Conservation (phyloP, 2,888 invertebrate genomes). For the Oegoconia quadripuncta region DNA sequence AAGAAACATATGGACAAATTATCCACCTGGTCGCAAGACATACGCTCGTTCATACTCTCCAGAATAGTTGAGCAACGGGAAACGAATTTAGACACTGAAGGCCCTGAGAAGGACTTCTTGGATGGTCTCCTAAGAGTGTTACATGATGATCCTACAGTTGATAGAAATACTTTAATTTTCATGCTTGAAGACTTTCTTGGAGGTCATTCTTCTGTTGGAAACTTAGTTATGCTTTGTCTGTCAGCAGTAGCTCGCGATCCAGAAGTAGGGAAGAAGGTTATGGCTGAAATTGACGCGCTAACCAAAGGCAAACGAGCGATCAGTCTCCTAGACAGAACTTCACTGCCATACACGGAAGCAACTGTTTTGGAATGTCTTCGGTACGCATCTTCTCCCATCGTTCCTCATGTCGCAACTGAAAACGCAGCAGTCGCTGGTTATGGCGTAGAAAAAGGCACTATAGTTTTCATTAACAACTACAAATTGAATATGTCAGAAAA, state of each 20-base stretch:
- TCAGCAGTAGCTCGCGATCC: slow-evolving; percentile 84
- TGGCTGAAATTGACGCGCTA: slow-evolving; percentile 82
- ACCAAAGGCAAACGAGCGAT: slow-evolving; percentile 79
- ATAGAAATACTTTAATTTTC: slow-evolving; percentile 88
- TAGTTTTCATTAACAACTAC: slow-evolving; percentile 91
- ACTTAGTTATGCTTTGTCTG: slow-evolving; percentile 87
- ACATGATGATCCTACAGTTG: slow-evolving; percentile 82
- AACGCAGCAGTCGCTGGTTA: slow-evolving; percentile 86
- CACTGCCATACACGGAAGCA: slow-evolving; percentile 89
- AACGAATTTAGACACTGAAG: slow-evolving; percentile 75
- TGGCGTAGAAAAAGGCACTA: slow-evolving; percentile 86
- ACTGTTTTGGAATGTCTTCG: slow-evolving; percentile 89
- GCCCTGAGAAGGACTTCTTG: slow-evolving; percentile 86
- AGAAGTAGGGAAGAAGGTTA: slow-evolving; percentile 81
- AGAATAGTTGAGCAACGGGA: slow-evolving; percentile 82
- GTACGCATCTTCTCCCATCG: slow-evolving; percentile 91
- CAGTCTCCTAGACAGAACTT: slow-evolving; percentile 81
- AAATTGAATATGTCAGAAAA: slow-evolving; percentile 85
- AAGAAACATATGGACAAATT: slow-evolving; percentile 83
- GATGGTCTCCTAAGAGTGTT: slow-evolving; percentile 87
- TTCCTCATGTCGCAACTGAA: slow-evolving; percentile 91
- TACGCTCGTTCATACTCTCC: slow-evolving; percentile 85
- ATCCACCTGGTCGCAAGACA: slow-evolving; percentile 83
- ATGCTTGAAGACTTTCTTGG: slow-evolving; percentile 93
- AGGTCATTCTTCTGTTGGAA: slow-evolving; percentile 92